phyloP scores from a whole-genome alignment of 2,797 vertebrate genomes.

The Knipowitschia caucasica region DNA sequence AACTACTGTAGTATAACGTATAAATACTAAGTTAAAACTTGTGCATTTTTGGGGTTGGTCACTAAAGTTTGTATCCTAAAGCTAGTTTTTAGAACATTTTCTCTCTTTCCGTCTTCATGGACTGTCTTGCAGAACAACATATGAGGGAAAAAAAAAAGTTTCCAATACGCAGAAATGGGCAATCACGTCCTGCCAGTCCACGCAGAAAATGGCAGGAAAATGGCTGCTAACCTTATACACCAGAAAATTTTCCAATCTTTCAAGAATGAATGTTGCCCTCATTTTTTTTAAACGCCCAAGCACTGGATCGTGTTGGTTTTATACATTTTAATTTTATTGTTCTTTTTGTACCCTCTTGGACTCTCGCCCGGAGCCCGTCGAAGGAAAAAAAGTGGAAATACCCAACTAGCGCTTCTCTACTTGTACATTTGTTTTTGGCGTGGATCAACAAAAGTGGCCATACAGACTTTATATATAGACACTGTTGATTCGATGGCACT shows the following conservation, averaged over 20 bases:
- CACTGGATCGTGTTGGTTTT: conserved; percentile 87
- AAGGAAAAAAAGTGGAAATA: conserved; percentile 85
- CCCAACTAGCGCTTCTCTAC: conserved; percentile 84
- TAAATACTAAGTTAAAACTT: conserved; percentile 99
- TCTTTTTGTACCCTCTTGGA: conserved; percentile 81
- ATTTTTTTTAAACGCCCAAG: conserved; percentile 88
- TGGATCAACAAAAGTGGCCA: conserved; percentile 78
- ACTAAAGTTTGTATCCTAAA: conserved; percentile 94
- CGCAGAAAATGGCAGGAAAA: conserved; percentile 84
- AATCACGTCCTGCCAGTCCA: conserved; percentile 81
- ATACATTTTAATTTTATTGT: conserved; percentile 80
- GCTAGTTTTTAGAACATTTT: conserved; percentile 97
- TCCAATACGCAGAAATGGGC: conserved; percentile 78
- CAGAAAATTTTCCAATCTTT: conserved; percentile 81
- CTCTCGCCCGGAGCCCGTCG: conserved; percentile 91
- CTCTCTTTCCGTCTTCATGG: conserved; percentile 89
- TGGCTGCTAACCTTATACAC: conserved; percentile 77
- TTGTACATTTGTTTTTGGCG: conserved; percentile 32
- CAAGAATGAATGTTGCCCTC: conserved; percentile 91
- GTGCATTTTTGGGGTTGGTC: conserved; percentile 93
- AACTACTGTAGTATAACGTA: conserved; percentile 99
- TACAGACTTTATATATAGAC: conserved; percentile 84
- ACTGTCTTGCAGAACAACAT: conserved; percentile 92
- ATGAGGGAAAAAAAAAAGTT: conserved; percentile 64
- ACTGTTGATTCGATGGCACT: conserved; percentile 83